Evolutionary conservation across 1,140 invertebrate species (phyloP), one percentile per base, ranked within the genome.

Genomic region (Ceratosolen solmsi): DNA sequence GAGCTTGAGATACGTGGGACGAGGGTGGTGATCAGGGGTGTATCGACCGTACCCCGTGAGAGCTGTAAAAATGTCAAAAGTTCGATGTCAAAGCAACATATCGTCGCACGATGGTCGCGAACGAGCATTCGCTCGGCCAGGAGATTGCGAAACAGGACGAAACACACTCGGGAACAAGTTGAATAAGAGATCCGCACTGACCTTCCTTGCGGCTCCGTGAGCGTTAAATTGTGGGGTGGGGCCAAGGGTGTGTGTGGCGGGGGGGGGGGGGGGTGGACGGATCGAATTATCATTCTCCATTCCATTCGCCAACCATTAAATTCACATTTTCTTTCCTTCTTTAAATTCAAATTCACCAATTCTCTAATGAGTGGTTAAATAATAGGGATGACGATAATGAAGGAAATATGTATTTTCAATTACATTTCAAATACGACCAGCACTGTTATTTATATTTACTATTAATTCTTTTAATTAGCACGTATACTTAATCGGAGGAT

Each of bases 31-130:
- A n/a, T n/a, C n/a, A 63, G 60, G 5, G 7, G 60, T 68, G 65
- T 46, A 22, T 49, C 15, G 46, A 22, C 74, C 51, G 27, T 27
- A 51, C 54, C 73, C 60, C 15, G 27, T 72, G 81, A 76, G 73
- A 51, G 54, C 56, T 46, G 72, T 82, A 73, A n/a, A n/a, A 77
- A 84, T 60, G 80, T 75, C 78, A 41, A 83, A 82, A 82, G 49
- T 58, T 25, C 63, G 51, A 17, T 41, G 56, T 30, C n/a, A 46
- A 58, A 22, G 72, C 58, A 75, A 70, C 72, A 68, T 33, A 81
- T 81, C 71, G 33, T 75, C 56, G 68, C 58, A 27, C 30, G 25
- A n/a, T 41, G 38, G 51, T 20, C 27, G 41, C n/a, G 27, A 70
- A 13, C 49, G 60, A 25, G 20, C 49, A 22, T 33, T 49, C 41